Evolutionary conservation across 2,113 vertebrate genomes (phyloP).

Genomic region (Dicrurus megarhynchus): DNA sequence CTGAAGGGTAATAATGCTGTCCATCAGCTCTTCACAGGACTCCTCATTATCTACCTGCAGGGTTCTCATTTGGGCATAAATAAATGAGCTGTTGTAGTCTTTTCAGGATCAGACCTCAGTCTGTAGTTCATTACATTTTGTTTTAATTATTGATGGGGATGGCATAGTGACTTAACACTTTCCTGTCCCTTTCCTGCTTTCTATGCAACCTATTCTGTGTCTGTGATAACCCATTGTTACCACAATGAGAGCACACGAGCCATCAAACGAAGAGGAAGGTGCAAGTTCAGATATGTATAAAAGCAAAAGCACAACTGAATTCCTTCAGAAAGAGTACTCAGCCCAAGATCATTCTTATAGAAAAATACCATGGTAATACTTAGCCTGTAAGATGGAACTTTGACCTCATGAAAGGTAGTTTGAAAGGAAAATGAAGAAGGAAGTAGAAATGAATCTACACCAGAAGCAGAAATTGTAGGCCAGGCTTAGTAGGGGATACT

Average conservation of each 20-base stretch:
- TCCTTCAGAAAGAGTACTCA: neutral
- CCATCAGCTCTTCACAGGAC: neutral
- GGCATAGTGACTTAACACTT: neutral
- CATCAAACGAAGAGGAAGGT: neutral
- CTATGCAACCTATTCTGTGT: neutral
- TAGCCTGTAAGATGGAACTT: neutral
- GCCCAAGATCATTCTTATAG: neutral
- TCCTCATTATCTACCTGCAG: neutral
- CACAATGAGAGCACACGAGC: neutral
- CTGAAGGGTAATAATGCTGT: neutral
- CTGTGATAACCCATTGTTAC: neutral
- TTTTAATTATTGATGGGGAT: neutral
- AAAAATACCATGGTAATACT: neutral
- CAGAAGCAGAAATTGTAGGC: neutral
- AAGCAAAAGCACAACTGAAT: neutral
- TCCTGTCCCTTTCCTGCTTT: neutral
- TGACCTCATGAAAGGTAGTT: neutral
- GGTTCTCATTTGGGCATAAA: neutral
- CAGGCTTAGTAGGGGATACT: neutral
- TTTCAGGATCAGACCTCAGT: neutral
- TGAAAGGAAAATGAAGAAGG: neutral
- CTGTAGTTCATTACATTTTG: neutral
- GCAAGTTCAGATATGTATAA: fast-evolving
- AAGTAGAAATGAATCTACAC: neutral
- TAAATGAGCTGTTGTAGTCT: neutral